Evolutionary conservation across 2,888 invertebrate species (phyloP).

Genomic region (Mantis religiosa): DNA sequence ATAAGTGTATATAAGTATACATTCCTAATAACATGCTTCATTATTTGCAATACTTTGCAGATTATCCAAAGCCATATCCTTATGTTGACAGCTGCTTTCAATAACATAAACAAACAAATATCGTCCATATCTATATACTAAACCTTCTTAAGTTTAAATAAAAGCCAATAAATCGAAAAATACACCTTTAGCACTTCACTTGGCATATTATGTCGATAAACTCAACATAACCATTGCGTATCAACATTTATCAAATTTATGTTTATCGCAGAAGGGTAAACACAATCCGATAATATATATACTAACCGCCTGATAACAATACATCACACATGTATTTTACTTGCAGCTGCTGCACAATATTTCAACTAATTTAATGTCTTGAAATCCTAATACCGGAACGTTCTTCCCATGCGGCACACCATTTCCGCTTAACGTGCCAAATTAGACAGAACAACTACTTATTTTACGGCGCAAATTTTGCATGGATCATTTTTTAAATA

Average conservation of each 20-base stretch:
- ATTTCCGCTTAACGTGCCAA: background rate
- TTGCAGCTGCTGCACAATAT: background rate
- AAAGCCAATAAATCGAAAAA: background rate
- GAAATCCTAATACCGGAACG: slow-evolving; percentile 5
- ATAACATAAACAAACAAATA: background rate
- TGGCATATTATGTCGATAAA: background rate
- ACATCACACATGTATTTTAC: background rate
- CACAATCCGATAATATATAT: background rate
- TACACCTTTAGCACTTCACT: background rate
- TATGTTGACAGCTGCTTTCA: background rate
- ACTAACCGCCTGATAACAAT: slow-evolving; percentile 2
- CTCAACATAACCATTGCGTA: background rate
- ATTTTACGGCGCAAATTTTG: background rate
- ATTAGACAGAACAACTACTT: background rate
- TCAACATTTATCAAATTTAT: background rate
- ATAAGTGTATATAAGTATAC: background rate
- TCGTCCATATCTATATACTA: background rate
- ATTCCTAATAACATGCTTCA: background rate
- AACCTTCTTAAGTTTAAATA: background rate
- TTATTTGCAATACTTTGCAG: background rate
- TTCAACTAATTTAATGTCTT: background rate
- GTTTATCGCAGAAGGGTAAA: background rate
- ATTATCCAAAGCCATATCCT: background rate
- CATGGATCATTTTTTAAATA: background rate
- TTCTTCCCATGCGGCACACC: slow-evolving; percentile 19